Evolutionary conservation across 2,888 invertebrate genomes (phyloP).

Genomic region (Temnothorax ravouxi): DNA sequence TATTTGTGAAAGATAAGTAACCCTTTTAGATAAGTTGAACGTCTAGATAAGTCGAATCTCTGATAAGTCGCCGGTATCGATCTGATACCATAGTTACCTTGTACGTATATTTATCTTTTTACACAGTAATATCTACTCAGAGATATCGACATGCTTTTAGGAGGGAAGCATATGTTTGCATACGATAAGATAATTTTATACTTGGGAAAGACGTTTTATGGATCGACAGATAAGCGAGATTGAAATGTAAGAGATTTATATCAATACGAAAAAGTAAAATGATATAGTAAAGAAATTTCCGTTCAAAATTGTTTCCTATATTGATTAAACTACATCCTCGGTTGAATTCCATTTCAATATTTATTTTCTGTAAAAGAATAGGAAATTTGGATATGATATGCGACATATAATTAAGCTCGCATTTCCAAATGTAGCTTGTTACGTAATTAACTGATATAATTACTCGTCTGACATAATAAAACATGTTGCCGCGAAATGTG

Average conservation of each 20-base stretch:
- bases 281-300: neutral
- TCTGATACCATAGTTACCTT: conserved; percentile 64
- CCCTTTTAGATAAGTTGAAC: neutral
- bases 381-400: neutral
- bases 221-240: conserved; percentile 46
- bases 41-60: conserved; percentile 59
- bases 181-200: conserved; percentile 65
- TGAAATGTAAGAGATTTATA: conserved; percentile 14
- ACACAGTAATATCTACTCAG: conserved; percentile 52
- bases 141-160: conserved; percentile 57
- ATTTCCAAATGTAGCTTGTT: conserved; percentile 11
- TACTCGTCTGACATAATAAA: conserved; percentile 4
- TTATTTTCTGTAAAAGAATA: neutral
- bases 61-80: conserved; percentile 70
- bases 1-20: conserved; percentile 62
- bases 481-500: neutral
- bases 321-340: neutral
- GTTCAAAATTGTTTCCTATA: neutral
- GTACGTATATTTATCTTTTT: conserved; percentile 71
- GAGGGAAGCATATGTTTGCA: conserved; percentile 24
- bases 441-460: conserved; percentile 24
- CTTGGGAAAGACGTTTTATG: conserved; percentile 48
- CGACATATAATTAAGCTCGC: neutral
- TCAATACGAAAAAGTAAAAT: neutral
- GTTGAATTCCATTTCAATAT: neutral